phyloP scores from a whole-genome alignment of 1,140 invertebrate genomes.

The Patella vulgata region DNA sequence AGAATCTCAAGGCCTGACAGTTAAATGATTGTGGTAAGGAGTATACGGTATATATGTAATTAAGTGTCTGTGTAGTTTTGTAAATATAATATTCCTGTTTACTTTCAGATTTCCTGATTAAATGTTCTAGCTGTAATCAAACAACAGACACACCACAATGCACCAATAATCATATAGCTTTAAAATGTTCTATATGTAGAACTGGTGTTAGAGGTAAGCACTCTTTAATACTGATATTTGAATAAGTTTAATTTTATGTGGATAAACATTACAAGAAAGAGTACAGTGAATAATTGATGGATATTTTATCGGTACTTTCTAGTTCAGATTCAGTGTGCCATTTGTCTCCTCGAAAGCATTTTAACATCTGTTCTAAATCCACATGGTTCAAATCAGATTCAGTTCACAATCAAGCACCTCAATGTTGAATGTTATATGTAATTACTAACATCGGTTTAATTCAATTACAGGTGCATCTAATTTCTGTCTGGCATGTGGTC shows the following conservation, averaged over 20 bases:
- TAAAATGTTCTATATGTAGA: conserved; percentile 86
- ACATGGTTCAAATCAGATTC: not conserved
- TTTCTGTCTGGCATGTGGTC: conserved; percentile 83
- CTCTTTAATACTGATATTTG: not conserved
- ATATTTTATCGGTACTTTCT: too few relatives aligned
- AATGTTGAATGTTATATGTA: not conserved
- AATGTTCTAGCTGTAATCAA: conserved; percentile 78
- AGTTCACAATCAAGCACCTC: not conserved
- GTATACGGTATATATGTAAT: too few relatives aligned
- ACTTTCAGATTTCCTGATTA: conserved; percentile 75
- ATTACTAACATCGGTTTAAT: not conserved
- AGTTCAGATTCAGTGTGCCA: too few relatives aligned
- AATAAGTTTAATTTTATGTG: not conserved
- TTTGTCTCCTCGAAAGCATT: not conserved
- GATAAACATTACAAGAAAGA: not conserved
- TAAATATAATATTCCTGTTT: too few relatives aligned
- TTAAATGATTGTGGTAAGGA: too few relatives aligned
- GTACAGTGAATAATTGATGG: not conserved
- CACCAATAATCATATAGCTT: conserved; percentile 73
- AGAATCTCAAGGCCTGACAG: too few relatives aligned
- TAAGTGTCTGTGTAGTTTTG: too few relatives aligned
- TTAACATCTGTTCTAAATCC: not conserved
- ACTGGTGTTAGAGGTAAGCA: conserved; percentile 80
- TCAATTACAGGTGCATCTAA: conserved; percentile 46
- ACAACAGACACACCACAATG: conserved; percentile 70